phyloP scores from a whole-genome alignment of 1,140 invertebrate species.

The Drosophila pandora region DNA sequence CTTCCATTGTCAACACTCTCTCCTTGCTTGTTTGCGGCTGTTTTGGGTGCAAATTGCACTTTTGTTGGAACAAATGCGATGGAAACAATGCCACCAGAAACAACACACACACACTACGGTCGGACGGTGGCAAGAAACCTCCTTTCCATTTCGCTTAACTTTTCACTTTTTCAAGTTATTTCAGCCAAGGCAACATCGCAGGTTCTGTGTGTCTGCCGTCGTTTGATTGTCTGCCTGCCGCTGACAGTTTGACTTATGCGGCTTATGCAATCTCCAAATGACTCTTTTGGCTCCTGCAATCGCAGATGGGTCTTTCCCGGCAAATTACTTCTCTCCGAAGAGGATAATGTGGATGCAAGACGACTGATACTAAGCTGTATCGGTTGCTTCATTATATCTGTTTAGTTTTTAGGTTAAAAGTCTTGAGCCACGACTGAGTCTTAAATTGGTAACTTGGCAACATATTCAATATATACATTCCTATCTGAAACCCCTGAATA shows the following conservation, averaged over 20 bases:
- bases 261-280: constrained; percentile 66
- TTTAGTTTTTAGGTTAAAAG: no score
- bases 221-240: constrained; percentile 53
- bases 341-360: constrained; percentile 10
- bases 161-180: constrained; percentile 67
- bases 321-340: neutral
- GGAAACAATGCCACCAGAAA: constrained; percentile 70
- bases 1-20: constrained; percentile 70
- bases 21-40: constrained; percentile 43
- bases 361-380: neutral
- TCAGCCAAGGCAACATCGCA: constrained; percentile 32
- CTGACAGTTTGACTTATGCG: constrained; percentile 70
- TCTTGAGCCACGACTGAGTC: no score
- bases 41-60: constrained; percentile 80
- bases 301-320: constrained; percentile 6
- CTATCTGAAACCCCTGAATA: no score
- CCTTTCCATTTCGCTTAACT: constrained; percentile 73
- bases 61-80: constrained; percentile 76
- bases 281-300: constrained; percentile 31
- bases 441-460: no score
- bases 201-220: constrained; percentile 13
- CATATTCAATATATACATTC: no score
- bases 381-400: no score
- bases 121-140: constrained; percentile 26
- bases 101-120: constrained; percentile 36